Percentiles rank a stretch among this genome's conserved stretches.
Evolutionary conservation across 2,113 vertebrate species (phyloP).

Genomic region (Maccullochella peelii): DNA sequence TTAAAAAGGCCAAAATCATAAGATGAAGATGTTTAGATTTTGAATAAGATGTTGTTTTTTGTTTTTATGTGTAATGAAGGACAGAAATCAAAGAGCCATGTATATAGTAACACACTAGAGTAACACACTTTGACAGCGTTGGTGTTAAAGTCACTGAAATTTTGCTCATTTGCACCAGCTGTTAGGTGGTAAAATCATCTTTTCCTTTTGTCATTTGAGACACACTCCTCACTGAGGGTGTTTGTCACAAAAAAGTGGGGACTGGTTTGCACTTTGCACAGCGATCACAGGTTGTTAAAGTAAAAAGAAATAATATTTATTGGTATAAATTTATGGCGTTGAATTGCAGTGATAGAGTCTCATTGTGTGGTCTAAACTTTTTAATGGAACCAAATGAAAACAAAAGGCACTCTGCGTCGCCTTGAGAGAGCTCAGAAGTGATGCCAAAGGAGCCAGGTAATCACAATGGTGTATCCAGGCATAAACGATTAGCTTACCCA

Average conservation of each 20-base stretch:
- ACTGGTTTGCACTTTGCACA: background rate
- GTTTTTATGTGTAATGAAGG: background rate
- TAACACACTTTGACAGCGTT: conserved; percentile 29
- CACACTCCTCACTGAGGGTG: conserved; percentile 17
- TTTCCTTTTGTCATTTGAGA: conserved; percentile 18
- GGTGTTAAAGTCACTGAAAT: conserved; percentile 37
- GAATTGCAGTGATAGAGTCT: conserved; percentile 35
- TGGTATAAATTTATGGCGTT: background rate
- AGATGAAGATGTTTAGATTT: background rate
- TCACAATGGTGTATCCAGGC: conserved; percentile 93
- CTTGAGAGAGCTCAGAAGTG: conserved; percentile 80
- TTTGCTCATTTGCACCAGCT: conserved; percentile 52
- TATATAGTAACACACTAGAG: background rate
- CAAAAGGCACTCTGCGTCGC: conserved; percentile 50
- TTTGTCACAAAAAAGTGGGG: conserved; percentile 26
- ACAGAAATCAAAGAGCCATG: conserved; percentile 14
- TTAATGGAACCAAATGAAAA: conserved; percentile 64
- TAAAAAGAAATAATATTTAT: conserved; percentile 25
- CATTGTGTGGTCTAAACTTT: conserved; percentile 61
- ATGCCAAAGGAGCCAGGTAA: conserved; percentile 94
- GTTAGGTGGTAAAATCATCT: conserved; percentile 44
- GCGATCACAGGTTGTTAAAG: conserved; percentile 29
- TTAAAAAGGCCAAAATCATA: background rate
- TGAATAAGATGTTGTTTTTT: background rate
- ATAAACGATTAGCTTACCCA: conserved; percentile 94